Evolutionary conservation across 2,888 invertebrate genomes (phyloP).

Genomic region (Tanytarsus gracilentus): DNA sequence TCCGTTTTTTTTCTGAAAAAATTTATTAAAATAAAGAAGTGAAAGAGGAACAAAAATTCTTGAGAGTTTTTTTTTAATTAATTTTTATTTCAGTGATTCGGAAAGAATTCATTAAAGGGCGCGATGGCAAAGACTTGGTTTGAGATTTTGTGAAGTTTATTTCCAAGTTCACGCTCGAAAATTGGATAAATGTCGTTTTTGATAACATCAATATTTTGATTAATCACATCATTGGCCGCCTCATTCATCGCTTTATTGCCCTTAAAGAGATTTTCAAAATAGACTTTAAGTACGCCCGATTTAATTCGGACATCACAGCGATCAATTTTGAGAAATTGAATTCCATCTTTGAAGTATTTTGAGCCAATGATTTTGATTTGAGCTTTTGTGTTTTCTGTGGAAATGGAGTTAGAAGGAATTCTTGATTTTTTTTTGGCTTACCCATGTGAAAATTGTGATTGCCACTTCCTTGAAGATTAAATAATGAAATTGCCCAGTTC

Average conservation of each 20-base stretch:
- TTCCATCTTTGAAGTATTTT: constrained; percentile 2
- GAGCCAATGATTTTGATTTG: neutral
- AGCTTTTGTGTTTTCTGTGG: neutral
- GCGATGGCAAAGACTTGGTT: constrained; percentile 8
- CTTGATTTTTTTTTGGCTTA: neutral
- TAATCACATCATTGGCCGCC: constrained; percentile 19
- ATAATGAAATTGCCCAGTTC: neutral
- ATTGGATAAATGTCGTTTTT: neutral
- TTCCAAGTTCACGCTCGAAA: neutral
- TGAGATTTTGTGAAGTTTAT: neutral
- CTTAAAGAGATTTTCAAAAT: constrained; percentile 29
- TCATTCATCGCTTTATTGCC: constrained; percentile 27
- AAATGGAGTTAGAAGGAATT: neutral
- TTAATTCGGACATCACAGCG: constrained; percentile 7
- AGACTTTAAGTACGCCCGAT: neutral
- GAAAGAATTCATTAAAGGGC: constrained; percentile 6
- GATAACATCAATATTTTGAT: constrained; percentile 19
- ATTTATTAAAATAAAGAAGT: neutral
- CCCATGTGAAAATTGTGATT: neutral
- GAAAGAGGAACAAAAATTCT: neutral
- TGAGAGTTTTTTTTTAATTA: neutral
- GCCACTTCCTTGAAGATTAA: constrained; percentile 2
- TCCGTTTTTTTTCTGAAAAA: neutral
- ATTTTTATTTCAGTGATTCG: neutral
- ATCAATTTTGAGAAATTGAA: constrained; percentile 12